Percentiles rank a stretch among this genome's conserved stretches.
phyloP scores from a whole-genome alignment of 2,888 invertebrate species.

The Drosophila subquinaria region DNA sequence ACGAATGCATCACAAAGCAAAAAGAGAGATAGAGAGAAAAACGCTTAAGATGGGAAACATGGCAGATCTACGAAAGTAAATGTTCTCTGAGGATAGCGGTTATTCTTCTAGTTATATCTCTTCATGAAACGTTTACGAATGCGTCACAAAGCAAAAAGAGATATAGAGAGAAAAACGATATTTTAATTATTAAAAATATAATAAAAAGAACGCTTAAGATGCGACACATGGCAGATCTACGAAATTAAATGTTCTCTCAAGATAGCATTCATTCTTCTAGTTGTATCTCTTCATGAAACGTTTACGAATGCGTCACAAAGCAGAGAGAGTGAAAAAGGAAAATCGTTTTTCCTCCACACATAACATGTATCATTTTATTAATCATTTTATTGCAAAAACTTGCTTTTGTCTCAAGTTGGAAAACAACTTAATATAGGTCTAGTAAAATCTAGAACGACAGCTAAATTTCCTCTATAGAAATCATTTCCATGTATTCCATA shows the following conservation, averaged over 20 bases:
- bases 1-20: not conserved
- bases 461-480: not conserved
- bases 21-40: not conserved
- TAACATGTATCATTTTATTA: no score
- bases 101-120: no score
- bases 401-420: not conserved
- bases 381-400: not conserved
- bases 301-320: not conserved
- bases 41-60: no score
- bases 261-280: no score
- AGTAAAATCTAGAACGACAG: not conserved
- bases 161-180: no score
- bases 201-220: no score
- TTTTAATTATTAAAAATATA: no score
- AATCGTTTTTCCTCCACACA: no score
- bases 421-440: constrained; percentile 6
- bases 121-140: not conserved
- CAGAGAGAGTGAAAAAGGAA: not conserved
- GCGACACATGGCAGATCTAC: not conserved
- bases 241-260: no score
- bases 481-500: constrained; percentile 13
- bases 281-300: not conserved
- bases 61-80: no score
- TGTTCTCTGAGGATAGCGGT: no score
- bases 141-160: not conserved